phyloP scores from a whole-genome alignment of 2,888 invertebrate genomes.

The Megamerina dolium region DNA sequence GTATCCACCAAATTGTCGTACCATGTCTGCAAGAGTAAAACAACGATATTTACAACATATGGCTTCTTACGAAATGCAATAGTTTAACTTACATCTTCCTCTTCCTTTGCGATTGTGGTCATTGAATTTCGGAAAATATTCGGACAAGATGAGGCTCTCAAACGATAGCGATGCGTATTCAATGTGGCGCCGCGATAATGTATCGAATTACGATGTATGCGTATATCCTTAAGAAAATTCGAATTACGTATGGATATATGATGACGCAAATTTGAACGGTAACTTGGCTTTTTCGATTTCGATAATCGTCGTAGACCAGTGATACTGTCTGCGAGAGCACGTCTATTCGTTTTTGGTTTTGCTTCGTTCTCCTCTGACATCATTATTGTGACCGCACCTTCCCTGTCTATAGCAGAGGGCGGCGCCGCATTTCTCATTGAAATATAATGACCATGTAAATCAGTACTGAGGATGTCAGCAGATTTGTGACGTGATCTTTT shows the following conservation, averaged over 20 bases:
- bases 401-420: slow-evolving; percentile 2
- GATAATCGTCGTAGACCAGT: slow-evolving; percentile 38
- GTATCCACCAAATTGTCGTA: slow-evolving; percentile 61
- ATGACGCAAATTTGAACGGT: slow-evolving; percentile 42
- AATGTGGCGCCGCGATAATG: slow-evolving; percentile 82
- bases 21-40: slow-evolving; percentile 60
- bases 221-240: slow-evolving; percentile 63
- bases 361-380: slow-evolving; percentile 37
- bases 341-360: slow-evolving; percentile 18
- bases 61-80: background rate
- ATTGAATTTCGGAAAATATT: slow-evolving; percentile 87
- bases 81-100: slow-evolving; percentile 60
- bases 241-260: slow-evolving; percentile 50
- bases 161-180: slow-evolving; percentile 72
- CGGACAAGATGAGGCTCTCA: slow-evolving; percentile 85
- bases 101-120: slow-evolving; percentile 72
- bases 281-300: slow-evolving; percentile 36
- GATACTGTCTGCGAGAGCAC: slow-evolving; percentile 34
- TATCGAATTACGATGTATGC: slow-evolving; percentile 70
- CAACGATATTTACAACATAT: background rate
- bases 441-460: slow-evolving; percentile 31
- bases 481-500: slow-evolving; percentile 43
- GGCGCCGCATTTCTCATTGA: slow-evolving; percentile 33
- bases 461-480: slow-evolving; percentile 40
- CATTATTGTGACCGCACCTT: slow-evolving; percentile 29